Percentiles rank a stretch among this genome's conserved stretches.
Conservation (phyloP, 2,888 invertebrate genomes). For the Lymantria monacha region DNA sequence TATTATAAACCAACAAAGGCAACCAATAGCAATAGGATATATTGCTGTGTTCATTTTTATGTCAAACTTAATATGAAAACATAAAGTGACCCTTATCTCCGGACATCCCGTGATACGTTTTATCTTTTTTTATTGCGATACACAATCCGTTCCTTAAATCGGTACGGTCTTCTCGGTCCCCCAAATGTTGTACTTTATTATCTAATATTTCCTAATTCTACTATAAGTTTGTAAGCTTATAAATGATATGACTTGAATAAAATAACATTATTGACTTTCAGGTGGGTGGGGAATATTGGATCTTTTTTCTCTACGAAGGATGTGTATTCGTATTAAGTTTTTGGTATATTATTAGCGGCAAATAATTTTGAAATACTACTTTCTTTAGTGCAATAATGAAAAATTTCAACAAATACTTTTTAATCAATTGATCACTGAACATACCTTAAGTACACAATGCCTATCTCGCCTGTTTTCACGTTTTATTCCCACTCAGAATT, state of each 20-base stretch:
- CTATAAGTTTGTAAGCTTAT: constrained; percentile 29
- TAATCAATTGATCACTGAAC: too few relatives aligned
- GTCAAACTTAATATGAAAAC: constrained; percentile 67
- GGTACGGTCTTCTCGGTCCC: constrained; percentile 34
- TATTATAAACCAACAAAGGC: constrained; percentile 39
- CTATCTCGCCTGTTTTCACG: too few relatives aligned
- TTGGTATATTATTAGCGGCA: too few relatives aligned
- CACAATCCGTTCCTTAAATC: constrained; percentile 56
- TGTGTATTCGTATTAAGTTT: too few relatives aligned
- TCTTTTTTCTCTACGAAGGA: too few relatives aligned
- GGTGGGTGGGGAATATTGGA: neutral
- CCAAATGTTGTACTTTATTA: constrained; percentile 36
- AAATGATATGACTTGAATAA: constrained; percentile 16
- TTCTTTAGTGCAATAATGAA: too few relatives aligned
- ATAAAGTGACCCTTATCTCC: constrained; percentile 65
- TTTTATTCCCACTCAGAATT: too few relatives aligned
- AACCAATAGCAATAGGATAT: constrained; percentile 50
- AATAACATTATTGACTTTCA: constrained; percentile 5
- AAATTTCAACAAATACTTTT: too few relatives aligned
- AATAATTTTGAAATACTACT: too few relatives aligned
- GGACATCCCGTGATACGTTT: constrained; percentile 69
- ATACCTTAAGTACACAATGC: too few relatives aligned
- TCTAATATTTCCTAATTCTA: constrained; percentile 31
- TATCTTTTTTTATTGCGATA: constrained; percentile 66
- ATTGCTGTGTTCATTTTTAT: constrained; percentile 60